A percentile compares a stretch with the other conserved stretches of the same genome.
Conservation (phyloP, 2,113 vertebrate species). For the Engystomops pustulosus region DNA sequence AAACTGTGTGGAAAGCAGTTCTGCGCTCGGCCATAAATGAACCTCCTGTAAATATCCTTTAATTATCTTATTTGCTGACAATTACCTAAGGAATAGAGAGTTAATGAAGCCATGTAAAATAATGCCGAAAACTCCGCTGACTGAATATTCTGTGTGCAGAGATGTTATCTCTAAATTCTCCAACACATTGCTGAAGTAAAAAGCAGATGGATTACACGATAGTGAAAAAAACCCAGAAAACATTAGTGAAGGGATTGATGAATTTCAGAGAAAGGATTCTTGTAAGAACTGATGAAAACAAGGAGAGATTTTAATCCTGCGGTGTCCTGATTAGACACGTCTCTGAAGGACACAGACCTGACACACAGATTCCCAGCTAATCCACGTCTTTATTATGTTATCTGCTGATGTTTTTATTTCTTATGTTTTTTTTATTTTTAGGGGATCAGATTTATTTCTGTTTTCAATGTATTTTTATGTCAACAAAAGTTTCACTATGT, state of each 20-base stretch:
- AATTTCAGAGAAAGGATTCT: not conserved
- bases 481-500: not conserved
- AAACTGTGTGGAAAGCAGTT: not conserved
- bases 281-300: conserved; percentile 43
- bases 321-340: conserved; percentile 29
- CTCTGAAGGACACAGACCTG: conserved; percentile 23
- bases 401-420: conserved; percentile 23
- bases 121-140: not conserved
- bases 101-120: conserved; percentile 24
- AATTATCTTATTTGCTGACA: conserved; percentile 28
- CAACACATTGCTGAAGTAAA: not conserved
- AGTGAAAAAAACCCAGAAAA: conserved; percentile 6
- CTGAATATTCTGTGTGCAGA: not conserved
- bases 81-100: conserved; percentile 20
- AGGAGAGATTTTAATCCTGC: conserved; percentile 27
- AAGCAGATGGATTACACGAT: conserved; percentile 34
- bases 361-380: conserved; percentile 21
- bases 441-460: not conserved
- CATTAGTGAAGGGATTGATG: conserved; percentile 29
- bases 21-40: not conserved
- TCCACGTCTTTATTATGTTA: conserved; percentile 20
- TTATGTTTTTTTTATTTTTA: not conserved
- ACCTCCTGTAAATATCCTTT: conserved; percentile 22
- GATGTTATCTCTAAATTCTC: not conserved
- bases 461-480: not conserved